Evolutionary conservation across 92 coral and sea anemone genomes (phyloP).

Genomic region (Porites rus): DNA sequence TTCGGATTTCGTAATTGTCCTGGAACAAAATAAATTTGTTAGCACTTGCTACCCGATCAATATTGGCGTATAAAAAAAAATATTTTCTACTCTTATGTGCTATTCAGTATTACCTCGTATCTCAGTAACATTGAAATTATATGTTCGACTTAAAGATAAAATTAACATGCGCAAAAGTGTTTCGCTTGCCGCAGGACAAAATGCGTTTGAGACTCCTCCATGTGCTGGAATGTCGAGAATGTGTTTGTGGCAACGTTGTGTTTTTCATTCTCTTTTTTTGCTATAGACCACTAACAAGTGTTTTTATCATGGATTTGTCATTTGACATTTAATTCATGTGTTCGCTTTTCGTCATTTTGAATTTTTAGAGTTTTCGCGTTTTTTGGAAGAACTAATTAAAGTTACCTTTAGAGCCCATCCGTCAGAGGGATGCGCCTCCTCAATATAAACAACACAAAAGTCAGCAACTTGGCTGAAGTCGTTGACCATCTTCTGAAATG

Average conservation of each 20-base stretch:
- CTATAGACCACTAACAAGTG: no score
- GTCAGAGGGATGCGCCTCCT: constrained; percentile 91
- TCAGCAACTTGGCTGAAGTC: constrained; percentile 92
- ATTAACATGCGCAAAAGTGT: background rate
- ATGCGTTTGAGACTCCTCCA: no score
- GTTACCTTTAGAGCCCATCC: constrained; percentile 98
- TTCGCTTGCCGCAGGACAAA: no score
- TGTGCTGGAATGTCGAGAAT: background rate
- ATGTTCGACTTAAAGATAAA: background rate
- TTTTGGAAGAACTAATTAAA: background rate
- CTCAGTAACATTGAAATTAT: background rate
- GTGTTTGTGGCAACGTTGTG: background rate
- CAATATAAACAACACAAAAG: constrained; percentile 89
- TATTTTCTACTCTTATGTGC: background rate
- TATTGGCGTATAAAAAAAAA: background rate
- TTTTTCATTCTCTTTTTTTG: background rate
- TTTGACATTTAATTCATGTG: no score
- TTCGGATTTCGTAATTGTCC: constrained; percentile 85
- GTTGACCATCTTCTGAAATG: constrained; percentile 57
- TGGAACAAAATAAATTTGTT: constrained; percentile 15
- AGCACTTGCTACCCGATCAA: background rate
- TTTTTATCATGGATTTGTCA: no score
- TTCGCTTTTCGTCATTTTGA: no score
- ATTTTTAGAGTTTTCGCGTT: no score
- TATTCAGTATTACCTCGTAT: background rate